phyloP scores from a whole-genome alignment of 1,140 invertebrate species.

The Ips nitidus region DNA sequence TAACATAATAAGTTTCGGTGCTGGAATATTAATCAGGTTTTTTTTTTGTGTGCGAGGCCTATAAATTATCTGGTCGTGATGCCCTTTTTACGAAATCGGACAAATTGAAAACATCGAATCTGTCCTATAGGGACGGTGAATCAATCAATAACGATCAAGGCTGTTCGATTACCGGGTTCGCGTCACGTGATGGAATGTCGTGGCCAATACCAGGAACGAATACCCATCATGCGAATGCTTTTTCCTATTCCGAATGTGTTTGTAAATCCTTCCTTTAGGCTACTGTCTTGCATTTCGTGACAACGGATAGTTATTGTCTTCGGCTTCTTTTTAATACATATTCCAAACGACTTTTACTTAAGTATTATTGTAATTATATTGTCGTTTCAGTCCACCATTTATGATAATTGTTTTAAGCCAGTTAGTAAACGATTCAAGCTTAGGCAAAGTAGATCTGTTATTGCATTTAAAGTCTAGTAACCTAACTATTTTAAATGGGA shows the following conservation, averaged over 20 bases:
- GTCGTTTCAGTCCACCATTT: no score
- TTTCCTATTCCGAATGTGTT: slow-evolving; percentile 35
- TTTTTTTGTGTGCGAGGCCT: no score
- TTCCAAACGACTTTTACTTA: slow-evolving; percentile 13
- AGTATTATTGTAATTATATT: slow-evolving; percentile 25
- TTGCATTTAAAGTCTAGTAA: no score
- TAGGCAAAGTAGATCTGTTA: no score
- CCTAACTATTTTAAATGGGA: no score
- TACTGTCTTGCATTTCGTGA: slow-evolving; percentile 30
- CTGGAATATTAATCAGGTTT: no score
- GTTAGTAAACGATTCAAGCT: no score
- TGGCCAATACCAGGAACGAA: slow-evolving; percentile 40
- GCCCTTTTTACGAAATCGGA: slow-evolving; percentile 19
- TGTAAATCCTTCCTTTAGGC: slow-evolving; percentile 33
- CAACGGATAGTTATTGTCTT: slow-evolving; percentile 22
- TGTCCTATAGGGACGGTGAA: slow-evolving; percentile 27
- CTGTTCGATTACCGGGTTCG: slow-evolving; percentile 38
- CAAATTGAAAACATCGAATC: slow-evolving; percentile 25
- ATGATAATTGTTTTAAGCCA: no score
- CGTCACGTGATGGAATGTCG: slow-evolving; percentile 40
- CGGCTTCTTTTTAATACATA: slow-evolving; percentile 19
- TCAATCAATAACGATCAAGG: slow-evolving; percentile 36
- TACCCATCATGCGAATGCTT: slow-evolving; percentile 34
- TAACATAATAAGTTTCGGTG: no score
- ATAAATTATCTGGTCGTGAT: no score